Evolutionary conservation across 35 echinoderm and acorn worm genomes (phyloP).

Genomic region (Holothuria glaberrima): DNA sequence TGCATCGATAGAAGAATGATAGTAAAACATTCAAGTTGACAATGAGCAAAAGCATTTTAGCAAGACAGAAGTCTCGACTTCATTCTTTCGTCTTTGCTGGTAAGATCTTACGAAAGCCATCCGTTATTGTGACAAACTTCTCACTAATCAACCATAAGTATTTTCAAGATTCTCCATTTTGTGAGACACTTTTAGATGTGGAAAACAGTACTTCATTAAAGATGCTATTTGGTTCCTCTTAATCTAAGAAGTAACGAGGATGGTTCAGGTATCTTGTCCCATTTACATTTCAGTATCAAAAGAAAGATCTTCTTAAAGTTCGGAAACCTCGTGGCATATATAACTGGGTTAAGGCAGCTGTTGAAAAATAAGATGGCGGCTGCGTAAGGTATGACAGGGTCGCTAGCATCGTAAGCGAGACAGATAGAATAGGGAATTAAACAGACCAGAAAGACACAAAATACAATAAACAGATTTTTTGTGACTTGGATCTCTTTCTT

Average conservation of each 20-base stretch:
- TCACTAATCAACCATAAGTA: no score
- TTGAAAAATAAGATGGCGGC: slow-evolving; percentile 69
- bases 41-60: no score
- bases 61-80: no score
- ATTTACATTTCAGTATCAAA: slow-evolving; percentile 65
- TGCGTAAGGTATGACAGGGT: slow-evolving; percentile 55
- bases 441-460: slow-evolving; percentile 74
- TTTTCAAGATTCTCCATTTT: no score
- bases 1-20: no score
- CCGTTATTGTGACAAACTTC: no score
- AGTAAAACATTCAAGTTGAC: no score
- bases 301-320: slow-evolving; percentile 74
- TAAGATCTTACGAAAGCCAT: no score
- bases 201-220: no score
- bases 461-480: slow-evolving; percentile 77
- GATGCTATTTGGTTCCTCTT: not conserved
- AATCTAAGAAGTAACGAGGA: slow-evolving; percentile 37
- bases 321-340: slow-evolving; percentile 83
- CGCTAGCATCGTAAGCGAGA: slow-evolving; percentile 54
- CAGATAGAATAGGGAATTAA: slow-evolving; percentile 49
- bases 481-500: slow-evolving; percentile 71
- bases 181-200: no score
- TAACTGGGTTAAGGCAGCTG: slow-evolving; percentile 81
- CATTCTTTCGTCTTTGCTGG: no score
- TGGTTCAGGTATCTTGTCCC: slow-evolving; percentile 72